Base-by-base conservation (phyloP, 2,797 vertebrate species). In the Thamnophis elegans region DNA sequence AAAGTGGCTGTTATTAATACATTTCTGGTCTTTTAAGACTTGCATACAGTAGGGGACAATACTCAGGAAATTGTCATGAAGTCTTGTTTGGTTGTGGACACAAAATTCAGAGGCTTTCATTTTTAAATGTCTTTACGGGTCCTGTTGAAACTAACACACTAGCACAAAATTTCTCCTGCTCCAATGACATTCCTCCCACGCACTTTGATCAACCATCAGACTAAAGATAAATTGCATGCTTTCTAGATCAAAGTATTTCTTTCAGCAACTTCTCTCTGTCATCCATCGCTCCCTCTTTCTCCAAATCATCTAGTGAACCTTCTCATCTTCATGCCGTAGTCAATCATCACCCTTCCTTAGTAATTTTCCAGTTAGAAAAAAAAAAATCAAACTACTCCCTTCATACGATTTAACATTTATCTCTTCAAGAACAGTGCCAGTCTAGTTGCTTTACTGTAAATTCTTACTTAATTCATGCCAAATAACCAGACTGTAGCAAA, bases 1-100 rank as follows among this genome's bases (percentile, higher is more conserved):
- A 53, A 90, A 25, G 9, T 58, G 28, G 22, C 59, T 73, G 54
- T 47, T 56, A 62, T 87, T 78, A 58, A 36, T 16, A 60, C 1
- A 6, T 87, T 53, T 13, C 47, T 47, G 26, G 16, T 88, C n/a
- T 88, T 55, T 36, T 18, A 56, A 85, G 53, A 89, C 18, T 10
- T 5, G n/a, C 20, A n/a, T 28, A 47, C 26, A 28, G 73, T 32
- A 85, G 25, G 68, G 51, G 65, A 94, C 32, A 9, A 91, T 25
- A 89, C 56, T 1, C 60, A 94, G 60, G 1, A 53, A 60, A 20
- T 20, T 93, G 53, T 78, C 92, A 91, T 96, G 85, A 92, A 13
- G 42, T 88, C 87, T 87, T 26, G 7, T 36, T 42, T 55, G 73
- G 18, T 36, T 92, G 36, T 26, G 11, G 32, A 92, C 18, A 60